phyloP scores from a whole-genome alignment of 1,140 invertebrate genomes.

The Drosophila albomicans region DNA sequence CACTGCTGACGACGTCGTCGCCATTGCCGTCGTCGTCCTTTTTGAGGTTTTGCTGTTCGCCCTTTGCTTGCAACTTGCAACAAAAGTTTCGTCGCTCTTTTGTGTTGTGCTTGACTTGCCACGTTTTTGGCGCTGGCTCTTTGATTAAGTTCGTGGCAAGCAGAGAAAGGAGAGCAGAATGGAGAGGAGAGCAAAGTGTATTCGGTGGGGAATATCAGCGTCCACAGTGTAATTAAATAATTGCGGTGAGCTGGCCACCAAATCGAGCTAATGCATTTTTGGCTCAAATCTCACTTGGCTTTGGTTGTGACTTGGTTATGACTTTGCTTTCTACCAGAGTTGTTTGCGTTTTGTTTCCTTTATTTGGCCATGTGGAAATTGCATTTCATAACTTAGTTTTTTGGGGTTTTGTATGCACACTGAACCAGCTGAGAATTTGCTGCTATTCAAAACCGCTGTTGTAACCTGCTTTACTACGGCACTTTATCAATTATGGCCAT shows the following conservation, averaged over 20 bases:
- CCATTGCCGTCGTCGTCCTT: conserved; percentile 20
- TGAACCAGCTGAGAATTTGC: conserved; percentile 42
- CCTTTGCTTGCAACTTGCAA: conserved; percentile 71
- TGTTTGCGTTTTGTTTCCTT: conserved; percentile 44
- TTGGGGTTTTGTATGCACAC: conserved; percentile 27
- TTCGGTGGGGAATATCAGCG: conserved; percentile 6
- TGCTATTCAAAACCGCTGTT: conserved; percentile 4
- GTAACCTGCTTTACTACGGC: conserved; percentile 20
- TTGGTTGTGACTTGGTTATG: conserved; percentile 11
- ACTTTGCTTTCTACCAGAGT: conserved; percentile 28
- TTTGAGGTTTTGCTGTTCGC: conserved; percentile 49
- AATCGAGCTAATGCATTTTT: conserved; percentile 77
- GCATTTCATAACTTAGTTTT: conserved; percentile 69
- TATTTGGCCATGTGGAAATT: conserved; percentile 64
- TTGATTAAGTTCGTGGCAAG: conserved; percentile 61
- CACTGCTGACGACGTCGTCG: conserved; percentile 26
- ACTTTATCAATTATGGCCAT: conserved; percentile 7
- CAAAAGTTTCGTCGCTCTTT: conserved; percentile 69
- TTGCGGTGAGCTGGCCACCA: conserved; percentile 73
- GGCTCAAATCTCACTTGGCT: conserved; percentile 55
- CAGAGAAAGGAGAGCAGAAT: not conserved
- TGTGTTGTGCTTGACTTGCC: conserved; percentile 65
- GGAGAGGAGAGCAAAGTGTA: not conserved
- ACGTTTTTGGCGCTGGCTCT: conserved; percentile 40
- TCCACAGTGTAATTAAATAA: conserved; percentile 74